Base-by-base conservation (phyloP, 2,797 vertebrate species). In the Toxotes lorentzi region DNA sequence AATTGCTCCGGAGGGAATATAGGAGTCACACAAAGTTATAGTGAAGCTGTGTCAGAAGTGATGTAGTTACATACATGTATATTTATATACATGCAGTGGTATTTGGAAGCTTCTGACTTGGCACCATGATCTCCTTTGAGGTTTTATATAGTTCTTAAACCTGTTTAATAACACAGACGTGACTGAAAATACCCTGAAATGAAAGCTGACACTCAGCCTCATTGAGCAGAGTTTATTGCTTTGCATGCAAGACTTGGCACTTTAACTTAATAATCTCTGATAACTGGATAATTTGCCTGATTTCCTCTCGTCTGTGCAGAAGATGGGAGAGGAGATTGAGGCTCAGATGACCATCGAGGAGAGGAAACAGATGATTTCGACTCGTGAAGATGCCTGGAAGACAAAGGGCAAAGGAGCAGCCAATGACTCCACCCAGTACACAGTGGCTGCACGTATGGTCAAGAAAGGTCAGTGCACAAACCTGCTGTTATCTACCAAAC, bases 361-460 rank as follows among this genome's bases (percentile, higher is more conserved):
- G 91, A 94, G 98, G 86, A 99, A 99, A 73, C 97, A 97, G 47
- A 95, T 98, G 93, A 99, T 99, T 53, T 97, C 96, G 0, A 93
- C 96, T 32, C 93, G 96, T 14, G 98, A 99, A 88, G 98, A 99
- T 48, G 97, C 97, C 66, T 99, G 98, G 98, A 97, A 97, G 87
- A 93, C 93, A 0, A 96, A 94, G 81, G 98, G 98, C 67, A 95
- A 92, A 82, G 98, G 98, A 48, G 98, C 96, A 8, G 96, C 97
- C 86, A 99, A 99, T 5, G 98, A 99, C 88, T 99, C 98, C 43
- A 95, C 94, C 0, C 98, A 99, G 91, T 99, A 99, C 93, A 97
- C 98, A 0, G 98, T 99, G 80, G 98, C 98, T 0, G 96, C 97
- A 1, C 96, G 97, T 17, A 99, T 99, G 98, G 96, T 99, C 75